Evolutionary conservation across 1,140 invertebrate genomes (phyloP).

Genomic region (Calosoma granatense): DNA sequence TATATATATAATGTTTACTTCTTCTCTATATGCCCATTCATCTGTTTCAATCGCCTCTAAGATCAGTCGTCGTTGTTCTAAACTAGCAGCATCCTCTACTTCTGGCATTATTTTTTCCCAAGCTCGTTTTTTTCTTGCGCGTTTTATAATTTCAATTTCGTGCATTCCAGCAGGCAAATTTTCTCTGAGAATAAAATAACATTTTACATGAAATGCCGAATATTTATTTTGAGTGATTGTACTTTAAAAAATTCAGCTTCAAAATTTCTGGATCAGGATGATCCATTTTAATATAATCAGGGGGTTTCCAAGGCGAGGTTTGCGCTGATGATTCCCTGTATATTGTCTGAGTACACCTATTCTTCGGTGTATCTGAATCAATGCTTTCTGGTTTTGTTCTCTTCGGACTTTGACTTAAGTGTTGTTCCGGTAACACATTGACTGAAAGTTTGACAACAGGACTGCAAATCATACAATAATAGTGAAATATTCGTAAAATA

Average conservation of each 20-base stretch:
- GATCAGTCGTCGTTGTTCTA: constrained; percentile 42
- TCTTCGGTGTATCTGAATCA: constrained; percentile 19
- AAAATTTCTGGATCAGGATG: constrained; percentile 46
- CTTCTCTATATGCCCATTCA: constrained; percentile 54
- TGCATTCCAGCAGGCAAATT: constrained; percentile 51
- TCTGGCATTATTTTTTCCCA: constrained; percentile 47
- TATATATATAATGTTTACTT: constrained; percentile 32
- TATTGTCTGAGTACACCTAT: constrained; percentile 53
- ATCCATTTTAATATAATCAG: constrained; percentile 42
- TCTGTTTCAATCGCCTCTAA: constrained; percentile 51
- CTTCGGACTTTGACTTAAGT: neutral
- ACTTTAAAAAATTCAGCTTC: constrained; percentile 48
- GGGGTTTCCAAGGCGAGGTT: constrained; percentile 65
- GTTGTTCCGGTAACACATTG: neutral
- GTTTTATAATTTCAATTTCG: constrained; percentile 53
- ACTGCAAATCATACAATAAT: neutral
- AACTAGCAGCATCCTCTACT: constrained; percentile 35
- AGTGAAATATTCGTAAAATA: neutral
- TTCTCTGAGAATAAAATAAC: constrained; percentile 38
- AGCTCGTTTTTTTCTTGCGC: constrained; percentile 42
- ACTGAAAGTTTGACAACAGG: neutral
- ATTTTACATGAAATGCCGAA: constrained; percentile 35
- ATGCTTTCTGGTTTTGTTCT: neutral
- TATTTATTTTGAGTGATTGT: constrained; percentile 35
- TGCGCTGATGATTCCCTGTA: constrained; percentile 67